Base-by-base conservation (phyloP, 64 coral and sea anemone species). In the Orbicella faveolata region DNA sequence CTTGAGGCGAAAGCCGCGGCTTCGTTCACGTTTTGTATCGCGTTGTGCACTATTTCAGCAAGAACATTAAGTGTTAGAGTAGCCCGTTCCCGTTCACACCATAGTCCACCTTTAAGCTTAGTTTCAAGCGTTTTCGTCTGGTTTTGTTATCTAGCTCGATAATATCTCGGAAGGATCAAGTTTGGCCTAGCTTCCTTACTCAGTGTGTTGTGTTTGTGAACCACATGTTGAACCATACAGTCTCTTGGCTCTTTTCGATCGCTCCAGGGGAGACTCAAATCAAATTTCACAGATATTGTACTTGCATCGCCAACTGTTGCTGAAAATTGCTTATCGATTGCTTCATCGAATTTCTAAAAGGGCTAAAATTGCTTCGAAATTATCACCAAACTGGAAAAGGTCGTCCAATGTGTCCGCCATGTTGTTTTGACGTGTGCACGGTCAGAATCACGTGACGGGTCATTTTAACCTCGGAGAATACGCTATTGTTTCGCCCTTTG, bases 361-460 rank as follows among this genome's bases (percentile, higher is more conserved):
- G 21, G 75, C 79, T 36, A 83, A 83, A 75, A 90, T 84, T 0
- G 39, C 79, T 69, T 90, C 89, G 34, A 90, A 76, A 83, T 90
- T 68, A 20, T 90, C 89, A 19, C 79, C 79, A 74, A 83, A 90
- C 18, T 83, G 19, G 75, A 55, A 90, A 26, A 90, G 81, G 63
- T 83, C 53, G 89, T 75, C 59, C 79, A 75, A 18, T 68, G 34
- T 23, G n/a, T 77, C 90, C 17, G 59, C 81, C 81, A 91, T 86
- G 16, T 84, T 91, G 57, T 72, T 54, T 84, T 90, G 36, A 57
- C 4, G 36, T 80, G 89, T 82, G 89, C 89, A 90, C n/a, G 89
- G 79, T 90, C 65, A 61, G 48, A 37, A 79, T 90, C 89, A 90
- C 79, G 70, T 90, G 89, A 90, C 34, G 63, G 89, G 62, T 62